phyloP scores from a whole-genome alignment of 1,140 invertebrate genomes.

The Palaemon carinicauda region DNA sequence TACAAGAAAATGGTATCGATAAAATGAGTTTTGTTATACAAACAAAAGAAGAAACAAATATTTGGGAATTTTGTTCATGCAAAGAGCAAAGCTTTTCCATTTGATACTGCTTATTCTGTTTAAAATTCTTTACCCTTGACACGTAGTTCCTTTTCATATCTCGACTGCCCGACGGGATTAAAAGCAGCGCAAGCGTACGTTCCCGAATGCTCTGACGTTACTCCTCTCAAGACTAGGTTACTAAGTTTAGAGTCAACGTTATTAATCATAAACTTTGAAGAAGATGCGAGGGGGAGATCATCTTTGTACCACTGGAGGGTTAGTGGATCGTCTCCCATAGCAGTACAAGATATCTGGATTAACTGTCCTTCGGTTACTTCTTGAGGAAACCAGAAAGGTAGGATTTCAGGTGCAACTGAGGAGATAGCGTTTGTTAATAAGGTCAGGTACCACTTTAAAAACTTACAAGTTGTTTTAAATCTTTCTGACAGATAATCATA shows the following conservation, averaged over 20 bases:
- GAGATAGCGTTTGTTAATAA: neutral
- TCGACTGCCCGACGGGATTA: conserved; percentile 64
- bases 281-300: conserved; percentile 40
- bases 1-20: too few relatives aligned
- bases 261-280: conserved; percentile 48
- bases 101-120: too few relatives aligned
- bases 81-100: too few relatives aligned
- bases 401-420: conserved; percentile 46
- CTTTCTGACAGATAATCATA: too few relatives aligned
- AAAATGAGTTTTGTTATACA: neutral
- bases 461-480: neutral
- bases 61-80: neutral
- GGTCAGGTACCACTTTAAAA: neutral
- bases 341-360: conserved; percentile 52
- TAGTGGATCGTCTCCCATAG: conserved; percentile 48
- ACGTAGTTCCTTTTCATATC: conserved; percentile 47
- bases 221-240: conserved; percentile 39
- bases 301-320: conserved; percentile 73
- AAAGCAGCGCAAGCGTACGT: conserved; percentile 66
- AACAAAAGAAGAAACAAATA: neutral
- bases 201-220: conserved; percentile 59
- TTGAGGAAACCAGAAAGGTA: conserved; percentile 45
- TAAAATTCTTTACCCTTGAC: conserved; percentile 60
- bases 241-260: conserved; percentile 48
- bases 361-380: conserved; percentile 52